phyloP scores from a whole-genome alignment of 53 echinoderm and acorn worm genomes.

The Henricia sp. region DNA sequence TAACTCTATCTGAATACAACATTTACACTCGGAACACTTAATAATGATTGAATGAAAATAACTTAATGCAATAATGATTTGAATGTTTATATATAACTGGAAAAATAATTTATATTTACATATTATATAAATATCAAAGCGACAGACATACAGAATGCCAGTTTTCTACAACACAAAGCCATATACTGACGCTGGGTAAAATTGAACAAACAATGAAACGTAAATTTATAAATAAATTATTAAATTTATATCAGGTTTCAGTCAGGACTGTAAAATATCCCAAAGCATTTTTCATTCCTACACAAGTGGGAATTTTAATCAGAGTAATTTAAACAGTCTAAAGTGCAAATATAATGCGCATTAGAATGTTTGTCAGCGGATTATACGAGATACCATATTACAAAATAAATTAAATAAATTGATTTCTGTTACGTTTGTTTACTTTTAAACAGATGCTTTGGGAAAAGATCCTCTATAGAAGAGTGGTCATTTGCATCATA shows the following conservation, averaged over 20 bases:
- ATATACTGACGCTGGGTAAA: not conserved
- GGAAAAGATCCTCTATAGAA: no score
- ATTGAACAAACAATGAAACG: slow-evolving; percentile 1
- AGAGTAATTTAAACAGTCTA: no score
- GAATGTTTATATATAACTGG: slow-evolving; percentile 31
- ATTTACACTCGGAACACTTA: slow-evolving; percentile 55
- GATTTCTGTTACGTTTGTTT: not conserved
- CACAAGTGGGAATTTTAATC: no score
- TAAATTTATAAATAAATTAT: slow-evolving; percentile 37
- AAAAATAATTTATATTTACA: slow-evolving; percentile 63
- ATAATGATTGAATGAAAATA: slow-evolving; percentile 29
- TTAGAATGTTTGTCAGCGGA: no score
- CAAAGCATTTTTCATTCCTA: no score
- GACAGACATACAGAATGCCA: slow-evolving; percentile 21
- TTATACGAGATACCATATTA: no score
- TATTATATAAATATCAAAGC: slow-evolving; percentile 53
- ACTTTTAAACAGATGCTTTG: not conserved
- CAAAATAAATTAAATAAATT: not conserved
- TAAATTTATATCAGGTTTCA: not conserved
- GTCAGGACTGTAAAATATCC: not conserved
- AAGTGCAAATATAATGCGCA: no score
- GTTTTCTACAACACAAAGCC: not conserved
- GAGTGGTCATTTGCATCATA: no score
- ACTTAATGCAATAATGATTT: slow-evolving; percentile 47
- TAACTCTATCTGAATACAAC: slow-evolving; percentile 50